A percentile compares a stretch with the other conserved stretches of the same genome.
These are phyloP conservation scores for Orcinus orca DNA, from an alignment of 2,113 vertebrate genomes.

Conservation along the genomic window DNA sequence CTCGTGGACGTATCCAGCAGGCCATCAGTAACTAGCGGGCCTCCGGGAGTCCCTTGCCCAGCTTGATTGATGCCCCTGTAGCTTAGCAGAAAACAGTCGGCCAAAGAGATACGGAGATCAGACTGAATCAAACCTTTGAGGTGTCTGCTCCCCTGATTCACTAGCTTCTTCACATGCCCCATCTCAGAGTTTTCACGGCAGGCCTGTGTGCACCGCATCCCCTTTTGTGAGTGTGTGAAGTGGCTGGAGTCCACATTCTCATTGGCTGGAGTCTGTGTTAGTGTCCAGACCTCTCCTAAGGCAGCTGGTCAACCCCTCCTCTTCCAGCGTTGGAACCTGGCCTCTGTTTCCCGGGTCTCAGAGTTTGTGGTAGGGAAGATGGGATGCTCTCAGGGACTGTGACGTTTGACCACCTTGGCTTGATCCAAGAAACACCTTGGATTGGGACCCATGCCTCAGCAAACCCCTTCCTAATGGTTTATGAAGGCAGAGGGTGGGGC, in stretches of 20 bases:
- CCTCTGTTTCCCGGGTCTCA: neutral
- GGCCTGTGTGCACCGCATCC: neutral
- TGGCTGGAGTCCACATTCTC: neutral
- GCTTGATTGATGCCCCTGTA: neutral
- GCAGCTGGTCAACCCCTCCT: neutral
- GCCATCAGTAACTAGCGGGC: neutral
- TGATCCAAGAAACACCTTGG: neutral
- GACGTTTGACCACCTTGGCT: neutral
- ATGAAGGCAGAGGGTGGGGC: neutral
- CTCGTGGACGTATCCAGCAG: neutral
- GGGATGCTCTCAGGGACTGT: neutral
- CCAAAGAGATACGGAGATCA: neutral
- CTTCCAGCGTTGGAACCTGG: neutral
- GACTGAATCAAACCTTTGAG: neutral
- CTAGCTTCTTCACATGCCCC: neutral
- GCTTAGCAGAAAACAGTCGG: neutral
- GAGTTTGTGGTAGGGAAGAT: neutral
- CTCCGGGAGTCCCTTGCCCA: neutral
- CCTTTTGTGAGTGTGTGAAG: neutral
- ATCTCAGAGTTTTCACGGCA: neutral
- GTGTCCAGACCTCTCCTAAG: neutral
- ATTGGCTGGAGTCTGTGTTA: neutral
- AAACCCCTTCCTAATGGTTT: neutral
- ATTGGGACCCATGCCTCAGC: neutral
- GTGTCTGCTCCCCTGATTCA: neutral